phyloP scores from a whole-genome alignment of 2,113 vertebrate genomes.

The Casuarius casuarius region DNA sequence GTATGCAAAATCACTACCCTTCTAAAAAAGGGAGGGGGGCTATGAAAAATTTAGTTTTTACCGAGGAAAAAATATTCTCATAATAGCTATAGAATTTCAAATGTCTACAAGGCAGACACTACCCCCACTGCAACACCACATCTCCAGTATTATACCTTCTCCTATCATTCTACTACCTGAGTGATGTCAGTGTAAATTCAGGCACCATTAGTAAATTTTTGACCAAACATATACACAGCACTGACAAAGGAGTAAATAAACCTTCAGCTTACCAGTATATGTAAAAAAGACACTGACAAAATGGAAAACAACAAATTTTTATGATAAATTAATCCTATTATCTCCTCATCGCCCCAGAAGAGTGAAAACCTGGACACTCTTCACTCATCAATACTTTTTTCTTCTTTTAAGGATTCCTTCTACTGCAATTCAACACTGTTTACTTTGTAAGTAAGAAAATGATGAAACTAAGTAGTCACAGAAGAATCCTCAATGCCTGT shows the following conservation, averaged over 20 bases:
- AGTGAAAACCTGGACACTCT: conserved; percentile 65
- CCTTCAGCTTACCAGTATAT: conserved; percentile 74
- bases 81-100: conserved; percentile 72
- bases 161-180: conserved; percentile 84
- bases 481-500: conserved; percentile 80
- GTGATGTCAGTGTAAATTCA: conserved; percentile 86
- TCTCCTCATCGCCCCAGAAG: conserved; percentile 42
- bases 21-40: conserved; percentile 65
- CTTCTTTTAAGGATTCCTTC: conserved; percentile 37
- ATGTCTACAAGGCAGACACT: conserved; percentile 75
- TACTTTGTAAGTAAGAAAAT: conserved; percentile 74
- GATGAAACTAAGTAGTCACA: conserved; percentile 64
- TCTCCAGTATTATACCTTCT: conserved; percentile 70
- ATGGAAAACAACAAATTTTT: conserved; percentile 73
- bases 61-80: conserved; percentile 75
- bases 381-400: conserved; percentile 60
- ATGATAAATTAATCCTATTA: conserved; percentile 67
- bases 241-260: conserved; percentile 80
- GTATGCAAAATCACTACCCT: conserved; percentile 70
- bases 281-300: conserved; percentile 80
- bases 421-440: conserved; percentile 51
- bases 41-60: conserved; percentile 70
- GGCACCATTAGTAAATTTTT: conserved; percentile 84
- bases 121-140: conserved; percentile 63
- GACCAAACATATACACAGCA: conserved; percentile 81